Conservation (phyloP, 2,113 vertebrate species). For the Nanger granti region DNA sequence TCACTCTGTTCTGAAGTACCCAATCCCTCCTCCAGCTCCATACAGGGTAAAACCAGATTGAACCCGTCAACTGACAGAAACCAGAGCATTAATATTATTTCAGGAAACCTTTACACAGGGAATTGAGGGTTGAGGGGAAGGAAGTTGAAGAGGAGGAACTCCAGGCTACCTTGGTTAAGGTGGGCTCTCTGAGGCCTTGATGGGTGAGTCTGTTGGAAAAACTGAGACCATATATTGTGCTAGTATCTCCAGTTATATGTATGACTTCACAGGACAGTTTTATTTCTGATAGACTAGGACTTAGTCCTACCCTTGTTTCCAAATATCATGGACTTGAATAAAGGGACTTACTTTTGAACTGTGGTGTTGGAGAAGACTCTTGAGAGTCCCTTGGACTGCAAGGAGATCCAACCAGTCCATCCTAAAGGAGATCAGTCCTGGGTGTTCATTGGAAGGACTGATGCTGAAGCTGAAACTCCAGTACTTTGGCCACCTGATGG, state of each 20-base stretch:
- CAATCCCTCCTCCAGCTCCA: not conserved
- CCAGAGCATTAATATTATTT: not conserved
- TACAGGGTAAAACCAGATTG: not conserved
- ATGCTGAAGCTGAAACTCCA: not conserved
- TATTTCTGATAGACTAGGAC: not conserved
- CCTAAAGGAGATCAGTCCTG: not conserved
- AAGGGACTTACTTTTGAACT: not conserved
- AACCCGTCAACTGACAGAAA: not conserved
- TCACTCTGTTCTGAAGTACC: not conserved
- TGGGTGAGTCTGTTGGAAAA: not conserved
- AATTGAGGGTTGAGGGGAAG: not conserved
- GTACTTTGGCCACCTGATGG: not conserved
- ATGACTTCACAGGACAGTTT: not conserved
- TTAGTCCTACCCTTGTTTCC: not conserved
- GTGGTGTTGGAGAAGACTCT: not conserved
- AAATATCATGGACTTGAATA: not conserved
- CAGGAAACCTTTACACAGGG: not conserved
- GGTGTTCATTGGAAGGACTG: not conserved
- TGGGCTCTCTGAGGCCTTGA: not conserved
- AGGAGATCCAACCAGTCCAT: not conserved
- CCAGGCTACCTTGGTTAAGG: not conserved
- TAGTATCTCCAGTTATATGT: not conserved
- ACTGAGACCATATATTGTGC: not conserved
- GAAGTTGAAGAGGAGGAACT: not conserved
- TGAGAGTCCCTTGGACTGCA: not conserved